Conservation (phyloP, 2,797 vertebrate species). For the Sus cebifrons region DNA sequence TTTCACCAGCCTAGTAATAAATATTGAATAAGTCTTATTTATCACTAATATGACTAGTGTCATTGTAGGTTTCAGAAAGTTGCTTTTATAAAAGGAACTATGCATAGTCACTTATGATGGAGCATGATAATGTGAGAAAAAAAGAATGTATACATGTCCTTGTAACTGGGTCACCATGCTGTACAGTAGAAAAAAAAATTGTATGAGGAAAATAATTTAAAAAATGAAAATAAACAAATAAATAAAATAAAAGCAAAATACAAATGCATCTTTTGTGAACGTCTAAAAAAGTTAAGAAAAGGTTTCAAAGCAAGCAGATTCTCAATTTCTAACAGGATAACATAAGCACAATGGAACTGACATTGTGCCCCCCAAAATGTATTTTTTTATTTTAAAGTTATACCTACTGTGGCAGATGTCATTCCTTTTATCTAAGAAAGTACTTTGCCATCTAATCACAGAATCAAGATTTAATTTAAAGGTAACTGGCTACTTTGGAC, state of each 20-base stretch:
- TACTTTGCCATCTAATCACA: neutral
- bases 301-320: neutral
- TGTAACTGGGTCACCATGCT: no score
- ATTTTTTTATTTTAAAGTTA: slow-evolving; percentile 56
- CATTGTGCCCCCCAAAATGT: neutral
- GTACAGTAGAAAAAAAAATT: no score
- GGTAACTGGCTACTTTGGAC: neutral
- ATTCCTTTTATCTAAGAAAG: slow-evolving; percentile 50
- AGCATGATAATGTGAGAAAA: no score
- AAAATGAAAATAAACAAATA: no score
- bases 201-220: no score
- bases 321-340: neutral
- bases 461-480: slow-evolving; percentile 13
- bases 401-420: neutral
- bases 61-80: neutral
- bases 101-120: no score
- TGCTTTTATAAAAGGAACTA: neutral
- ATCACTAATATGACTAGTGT: neutral
- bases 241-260: neutral
- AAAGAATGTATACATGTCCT: no score
- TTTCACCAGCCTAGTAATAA: neutral
- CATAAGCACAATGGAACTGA: neutral
- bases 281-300: neutral
- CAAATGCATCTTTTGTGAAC: slow-evolving; percentile 24
- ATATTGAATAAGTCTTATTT: neutral